Percentiles rank a stretch among this genome's conserved stretches.
phyloP scores from a whole-genome alignment of 2,888 invertebrate genomes.

The Elgonia sp. region DNA sequence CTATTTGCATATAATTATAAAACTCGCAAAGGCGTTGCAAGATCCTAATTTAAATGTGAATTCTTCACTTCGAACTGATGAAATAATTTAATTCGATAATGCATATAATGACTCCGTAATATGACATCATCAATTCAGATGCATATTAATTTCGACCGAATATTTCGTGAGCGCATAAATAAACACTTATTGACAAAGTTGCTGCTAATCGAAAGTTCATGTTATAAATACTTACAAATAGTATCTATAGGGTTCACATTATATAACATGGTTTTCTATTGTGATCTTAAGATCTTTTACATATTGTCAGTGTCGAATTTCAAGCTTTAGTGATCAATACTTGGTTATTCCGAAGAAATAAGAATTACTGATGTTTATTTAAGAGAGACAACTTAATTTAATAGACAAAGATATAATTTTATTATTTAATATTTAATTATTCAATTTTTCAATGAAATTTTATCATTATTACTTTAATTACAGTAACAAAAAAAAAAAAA shows the following conservation, averaged over 20 bases:
- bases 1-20: slow-evolving; percentile 6
- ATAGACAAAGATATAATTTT: no score
- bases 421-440: no score
- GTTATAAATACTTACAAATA: neutral
- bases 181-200: neutral
- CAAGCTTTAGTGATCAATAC: neutral
- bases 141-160: slow-evolving; percentile 6
- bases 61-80: neutral
- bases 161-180: slow-evolving; percentile 6
- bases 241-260: neutral
- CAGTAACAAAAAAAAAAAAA: no score
- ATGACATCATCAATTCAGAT: neutral
- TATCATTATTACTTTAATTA: no score
- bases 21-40: neutral
- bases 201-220: slow-evolving; percentile 8
- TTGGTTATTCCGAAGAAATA: no score
- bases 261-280: neutral
- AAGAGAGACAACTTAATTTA: no score
- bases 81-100: neutral
- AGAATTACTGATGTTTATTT: no score
- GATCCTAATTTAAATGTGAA: slow-evolving; percentile 2
- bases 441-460: no score
- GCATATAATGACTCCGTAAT: slow-evolving; percentile 1
- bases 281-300: neutral
- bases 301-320: neutral